Base-by-base conservation (phyloP, 2,797 vertebrate species). In the Tragelaphus oryx region DNA sequence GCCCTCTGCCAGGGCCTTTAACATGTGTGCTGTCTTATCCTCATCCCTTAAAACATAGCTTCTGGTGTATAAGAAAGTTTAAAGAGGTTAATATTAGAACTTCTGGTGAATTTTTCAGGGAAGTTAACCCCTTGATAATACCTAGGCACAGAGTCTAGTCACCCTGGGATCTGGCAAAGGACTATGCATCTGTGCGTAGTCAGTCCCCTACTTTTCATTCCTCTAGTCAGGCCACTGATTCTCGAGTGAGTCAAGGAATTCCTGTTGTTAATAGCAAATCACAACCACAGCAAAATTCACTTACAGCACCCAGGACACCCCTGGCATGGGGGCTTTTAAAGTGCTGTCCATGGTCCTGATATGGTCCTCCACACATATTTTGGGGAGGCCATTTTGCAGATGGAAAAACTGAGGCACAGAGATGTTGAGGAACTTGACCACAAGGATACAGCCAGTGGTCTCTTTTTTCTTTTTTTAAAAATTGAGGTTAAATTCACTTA, bases 241-340 rank as follows among this genome's bases (percentile, higher is more conserved):
- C 16, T 6, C 1, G 1, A 18, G 1, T 18, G 74, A 16, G 74
- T 48, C 74, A 76, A 20, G 46, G 28, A 76, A 76, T 17, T 48
- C 28, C 46, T 76, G 28, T 18, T 48, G 74, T 76, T 30, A 18
- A 30, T 18, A 76, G 26, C 44, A 76, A 48, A n/a, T 48, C 22
- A 48, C 46, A 48, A 11, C 16, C 46, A 50, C 74, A 6, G 8
- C 46, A 76, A 48, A n/a, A 76, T 18, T 8, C 28, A 30, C 3
- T 18, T 6, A 20, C 8, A 50, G 8, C 1, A 28, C 28, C 1
- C 5, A 11, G 46, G 17, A 6, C 46, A 48, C 6, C 8, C 74
- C 74, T 6, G 13, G 13, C 13, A 0, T 46, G 71, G 24, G 24
- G 4, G 1, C 46, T 22, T 74, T 18, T 20, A 7, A 26, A 76